Base-by-base conservation (phyloP, 2,113 vertebrate genomes). In the Pluvianellus socialis region DNA sequence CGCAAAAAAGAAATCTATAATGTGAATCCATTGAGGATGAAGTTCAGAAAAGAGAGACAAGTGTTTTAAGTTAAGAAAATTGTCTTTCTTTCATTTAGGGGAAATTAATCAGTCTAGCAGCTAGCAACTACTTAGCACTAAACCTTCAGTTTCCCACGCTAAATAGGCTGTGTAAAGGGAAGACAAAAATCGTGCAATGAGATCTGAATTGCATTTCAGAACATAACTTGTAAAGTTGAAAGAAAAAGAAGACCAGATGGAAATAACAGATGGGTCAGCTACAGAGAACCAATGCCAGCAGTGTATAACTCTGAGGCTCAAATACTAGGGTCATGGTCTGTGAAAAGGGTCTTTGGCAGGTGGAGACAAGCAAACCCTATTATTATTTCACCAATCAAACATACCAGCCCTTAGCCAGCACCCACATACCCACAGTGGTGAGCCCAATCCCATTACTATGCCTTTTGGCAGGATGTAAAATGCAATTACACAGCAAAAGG, bases 71-170 rank as follows among this genome's bases (percentile, higher is more conserved):
- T 67, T 74, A 58, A 91, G 76, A 81, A 91, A 67, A 68, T 33
- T 53, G 4, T 65, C 17, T 79, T 68, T 45, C 66, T 85, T 96
- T 89, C 24, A 81, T 72, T 92, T 71, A 86, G 42, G 33, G 45
- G 38, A 96, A 88, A 92, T 84, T 53, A 75, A 88, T 96, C 88
- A 95, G 45, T 70, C 44, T 63, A 66, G 67, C 73, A 94, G 45
- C 62, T 79, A 82, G 76, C n/a, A 79, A 56, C 32, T 75, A 9
- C 40, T 88, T 55, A 67, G 47, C 12, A 30, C 32, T 72, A 86
- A 94, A 23, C 11, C 33, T 87, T 58, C 53, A 12, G 14, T 70
- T 85, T 90, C 79, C 61, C 58, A 52, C 18, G 13, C 35, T 47
- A 65, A 63, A 87, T 10, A 44, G 20, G 9, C 33, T 70, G 23